Evolutionary conservation across 2,888 invertebrate species (phyloP), one percentile per base, ranked within the genome.

Genomic region (Arge pagana): DNA sequence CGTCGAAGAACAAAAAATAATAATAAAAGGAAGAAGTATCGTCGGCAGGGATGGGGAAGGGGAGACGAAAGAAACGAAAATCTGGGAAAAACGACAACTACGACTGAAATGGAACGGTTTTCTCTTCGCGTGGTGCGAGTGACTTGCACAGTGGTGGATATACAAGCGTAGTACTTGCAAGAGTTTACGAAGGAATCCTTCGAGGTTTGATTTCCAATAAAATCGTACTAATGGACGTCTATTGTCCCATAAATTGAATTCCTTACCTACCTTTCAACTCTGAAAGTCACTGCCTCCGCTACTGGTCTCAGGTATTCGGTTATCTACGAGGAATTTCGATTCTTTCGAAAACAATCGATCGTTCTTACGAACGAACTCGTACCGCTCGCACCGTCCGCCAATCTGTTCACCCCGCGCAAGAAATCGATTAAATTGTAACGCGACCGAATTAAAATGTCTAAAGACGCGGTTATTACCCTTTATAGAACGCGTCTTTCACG

Each of bases 231-330:
- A 33, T 33, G 13, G 45, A 6, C 33, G 45, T 45, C 35, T 35
- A 45, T 45, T 45, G 45, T 45, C 11, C 8, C 33, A 45, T 45
- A 33, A 45, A 45, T 45, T 33, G 45, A 45, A 35, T 45, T 45
- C 45, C 23, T 42, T 21, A 26, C 4, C 42, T 19, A 42, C 42
- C 42, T 42, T 42, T 42, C 42, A 23, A 13, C 33, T 7, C 24
- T 45, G 8, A 24, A 33, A n/a, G n/a, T n/a, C n/a, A n/a, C n/a
- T n/a, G n/a, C n/a, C 15, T 10, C 7, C 24, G 33, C 33, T 45
- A 11, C 23, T 33, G 21, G 23, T n/a, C 6, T 23, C 35, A 45
- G 45, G 45, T 45, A 45, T 13, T n/a, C n/a, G n/a, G n/a, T 35
- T 10, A n/a, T 19, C 1, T 37, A 3, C 18, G 18, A 37, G 15